phyloP scores from a whole-genome alignment of 1,140 invertebrate genomes.

The Apis mellifera region Amel_HAv3.1 CM009931.2:19680001-19680500 shows the following conservation, averaged over 20 bases:
- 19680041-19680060: not conserved
- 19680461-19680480: not conserved
- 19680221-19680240: constrained; percentile 81
- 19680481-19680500: not conserved
- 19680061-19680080: not conserved
- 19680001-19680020: constrained; percentile 5
- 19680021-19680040: constrained; percentile 13
- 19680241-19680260: constrained; percentile 63
- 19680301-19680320: constrained; percentile 76
- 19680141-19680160: constrained; percentile 48
- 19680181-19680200: constrained; percentile 67
- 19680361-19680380: constrained; percentile 75
- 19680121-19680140: constrained; percentile 26
- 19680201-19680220: constrained; percentile 76
- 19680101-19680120: not conserved
- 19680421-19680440: constrained; percentile 63
- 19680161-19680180: constrained; percentile 26
- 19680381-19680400: constrained; percentile 81
- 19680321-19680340: constrained; percentile 64
- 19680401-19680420: constrained; percentile 81
- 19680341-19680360: constrained; percentile 72
- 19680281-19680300: constrained; percentile 70
- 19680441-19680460: not conserved
- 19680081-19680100: constrained; percentile 1
- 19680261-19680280: constrained; percentile 38